These are phyloP conservation scores for Darevskia nairensis DNA, from an alignment of 2,797 vertebrate genomes.

Conservation along the genomic window DNA sequence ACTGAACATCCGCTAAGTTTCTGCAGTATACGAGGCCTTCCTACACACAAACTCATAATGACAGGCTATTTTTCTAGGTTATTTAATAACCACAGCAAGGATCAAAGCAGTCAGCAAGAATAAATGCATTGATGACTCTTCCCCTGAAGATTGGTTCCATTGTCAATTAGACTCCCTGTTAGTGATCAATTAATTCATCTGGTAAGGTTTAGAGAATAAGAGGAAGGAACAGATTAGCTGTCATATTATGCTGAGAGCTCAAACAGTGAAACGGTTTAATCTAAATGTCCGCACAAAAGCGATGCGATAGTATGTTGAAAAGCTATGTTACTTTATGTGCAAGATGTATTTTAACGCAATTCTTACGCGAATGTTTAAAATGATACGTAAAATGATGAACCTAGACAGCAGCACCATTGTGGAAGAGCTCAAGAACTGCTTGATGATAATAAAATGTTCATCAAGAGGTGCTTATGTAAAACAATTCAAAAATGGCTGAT, in stretches of 20 bases:
- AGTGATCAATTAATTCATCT: background rate
- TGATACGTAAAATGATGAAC: constrained; percentile 56
- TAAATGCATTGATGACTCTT: background rate
- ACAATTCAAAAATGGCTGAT: background rate
- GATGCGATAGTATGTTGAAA: background rate
- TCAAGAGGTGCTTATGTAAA: constrained; percentile 23
- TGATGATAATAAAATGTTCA: background rate
- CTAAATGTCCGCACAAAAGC: background rate
- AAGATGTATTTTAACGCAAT: background rate
- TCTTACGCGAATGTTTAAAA: constrained; percentile 15
- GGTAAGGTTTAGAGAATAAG: background rate
- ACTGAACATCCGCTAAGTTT: background rate
- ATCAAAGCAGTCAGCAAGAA: background rate
- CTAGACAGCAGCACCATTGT: constrained; percentile 47
- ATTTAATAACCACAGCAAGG: background rate
- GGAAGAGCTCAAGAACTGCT: constrained; percentile 1
- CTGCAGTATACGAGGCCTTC: background rate
- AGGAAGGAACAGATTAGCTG: background rate
- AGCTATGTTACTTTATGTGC: background rate
- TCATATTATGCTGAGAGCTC: background rate
- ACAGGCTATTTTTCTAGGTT: background rate
- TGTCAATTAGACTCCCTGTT: background rate
- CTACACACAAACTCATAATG: background rate
- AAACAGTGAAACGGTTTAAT: background rate
- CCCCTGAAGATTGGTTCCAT: background rate